phyloP scores from a whole-genome alignment of 2,113 vertebrate genomes.

The Cyprinus carpio region DNA sequence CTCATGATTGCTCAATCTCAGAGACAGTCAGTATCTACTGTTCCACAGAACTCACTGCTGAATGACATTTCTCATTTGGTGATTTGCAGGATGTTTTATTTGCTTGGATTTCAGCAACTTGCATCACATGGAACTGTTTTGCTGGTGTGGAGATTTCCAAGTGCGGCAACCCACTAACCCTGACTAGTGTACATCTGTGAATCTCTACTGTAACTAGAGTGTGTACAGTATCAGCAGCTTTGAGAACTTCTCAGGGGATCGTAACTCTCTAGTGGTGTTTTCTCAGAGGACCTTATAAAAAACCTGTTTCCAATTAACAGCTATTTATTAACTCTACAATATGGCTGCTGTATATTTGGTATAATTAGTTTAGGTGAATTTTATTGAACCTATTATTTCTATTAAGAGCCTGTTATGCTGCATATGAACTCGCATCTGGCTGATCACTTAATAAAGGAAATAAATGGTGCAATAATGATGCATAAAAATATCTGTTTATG shows the following conservation, averaged over 20 bases:
- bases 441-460: not conserved
- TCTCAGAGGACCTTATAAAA: conserved; percentile 9
- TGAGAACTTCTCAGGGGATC: not conserved
- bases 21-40: not conserved
- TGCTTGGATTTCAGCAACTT: conserved; percentile 14
- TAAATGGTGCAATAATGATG: not conserved
- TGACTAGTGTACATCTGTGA: not conserved
- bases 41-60: not conserved
- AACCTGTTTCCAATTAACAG: conserved; percentile 28
- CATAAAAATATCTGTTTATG: not conserved
- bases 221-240: not conserved
- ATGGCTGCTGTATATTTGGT: conserved; percentile 3
- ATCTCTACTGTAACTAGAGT: not conserved
- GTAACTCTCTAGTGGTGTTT: not conserved
- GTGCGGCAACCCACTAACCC: conserved; percentile 4
- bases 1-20: not conserved
- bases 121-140: conserved; percentile 51
- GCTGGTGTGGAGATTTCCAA: conserved; percentile 26
- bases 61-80: not conserved
- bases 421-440: conserved; percentile 2
- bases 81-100: not conserved
- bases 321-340: not conserved
- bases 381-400: not conserved
- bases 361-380: not conserved
- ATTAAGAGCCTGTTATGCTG: conserved; percentile 8